A percentile compares a stretch with the other conserved stretches of the same genome.
Evolutionary conservation across 2,888 invertebrate species (phyloP).

Genomic region (Pterostichus madidus): DNA sequence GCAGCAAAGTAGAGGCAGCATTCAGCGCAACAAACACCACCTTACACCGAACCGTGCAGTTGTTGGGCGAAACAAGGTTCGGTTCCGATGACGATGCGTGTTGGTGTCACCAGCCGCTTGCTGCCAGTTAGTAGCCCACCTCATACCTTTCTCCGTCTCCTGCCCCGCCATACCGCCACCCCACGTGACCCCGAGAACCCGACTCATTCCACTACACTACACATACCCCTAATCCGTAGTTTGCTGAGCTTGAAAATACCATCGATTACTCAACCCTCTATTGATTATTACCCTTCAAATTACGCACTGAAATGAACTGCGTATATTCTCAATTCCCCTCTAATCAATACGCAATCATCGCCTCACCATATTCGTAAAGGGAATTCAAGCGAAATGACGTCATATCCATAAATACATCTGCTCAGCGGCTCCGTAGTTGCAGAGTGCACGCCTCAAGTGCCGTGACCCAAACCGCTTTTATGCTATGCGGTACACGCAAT

Average conservation of each 20-base stretch:
- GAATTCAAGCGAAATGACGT: slow-evolving; percentile 20
- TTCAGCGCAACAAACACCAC: neutral
- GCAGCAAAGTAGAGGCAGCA: neutral
- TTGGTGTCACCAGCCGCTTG: neutral
- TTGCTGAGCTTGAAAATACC: neutral
- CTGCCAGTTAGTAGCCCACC: neutral
- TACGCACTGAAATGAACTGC: neutral
- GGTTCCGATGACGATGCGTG: neutral
- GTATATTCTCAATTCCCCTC: neutral
- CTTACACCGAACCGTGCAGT: neutral
- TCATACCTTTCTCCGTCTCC: slow-evolving; percentile 7
- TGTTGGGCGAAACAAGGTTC: neutral
- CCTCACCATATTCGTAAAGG: neutral
- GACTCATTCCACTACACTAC: neutral
- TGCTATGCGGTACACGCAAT: slow-evolving; percentile 15
- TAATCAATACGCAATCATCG: neutral
- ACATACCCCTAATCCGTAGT: too few relatives aligned
- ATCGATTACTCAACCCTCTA: neutral
- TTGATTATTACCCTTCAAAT: slow-evolving; percentile 12
- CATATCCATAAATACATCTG: slow-evolving; percentile 11
- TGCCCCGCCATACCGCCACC: neutral
- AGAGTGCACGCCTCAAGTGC: neutral
- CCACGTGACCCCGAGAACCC: neutral
- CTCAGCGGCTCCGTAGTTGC: neutral
- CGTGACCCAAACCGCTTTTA: slow-evolving; percentile 15